These are phyloP conservation scores for Takifugu bimaculatus DNA, from an alignment of 2,113 vertebrate genomes.

Conservation along the genomic window DNA sequence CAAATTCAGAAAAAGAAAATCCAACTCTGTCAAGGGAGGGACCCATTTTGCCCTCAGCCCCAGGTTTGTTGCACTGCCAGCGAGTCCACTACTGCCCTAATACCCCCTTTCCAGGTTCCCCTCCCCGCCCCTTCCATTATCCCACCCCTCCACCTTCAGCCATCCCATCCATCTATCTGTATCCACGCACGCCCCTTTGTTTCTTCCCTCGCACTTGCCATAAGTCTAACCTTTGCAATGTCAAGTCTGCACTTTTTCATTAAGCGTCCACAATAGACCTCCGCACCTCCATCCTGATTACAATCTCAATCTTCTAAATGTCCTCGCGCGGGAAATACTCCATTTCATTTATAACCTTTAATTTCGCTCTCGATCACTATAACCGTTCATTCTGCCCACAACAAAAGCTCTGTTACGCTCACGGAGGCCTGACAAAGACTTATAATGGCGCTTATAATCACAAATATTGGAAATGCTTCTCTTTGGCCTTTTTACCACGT, in stretches of 20 bases:
- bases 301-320: conserved; percentile 59
- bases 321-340: conserved; percentile 42
- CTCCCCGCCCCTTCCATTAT: conserved; percentile 26
- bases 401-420: conserved; percentile 52
- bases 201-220: conserved; percentile 20
- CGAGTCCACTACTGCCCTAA: conserved; percentile 3
- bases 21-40: conserved; percentile 49
- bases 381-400: conserved; percentile 54
- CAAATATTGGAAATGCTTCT: conserved; percentile 45
- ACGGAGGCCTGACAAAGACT: conserved; percentile 38
- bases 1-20: neutral
- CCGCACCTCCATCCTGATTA: conserved; percentile 34
- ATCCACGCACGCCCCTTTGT: conserved; percentile 12
- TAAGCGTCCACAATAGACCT: conserved; percentile 43
- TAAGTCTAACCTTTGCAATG: conserved; percentile 60
- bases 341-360: conserved; percentile 60
- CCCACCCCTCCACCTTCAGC: conserved; percentile 17
- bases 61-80: conserved; percentile 36
- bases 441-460: conserved; percentile 46
- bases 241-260: conserved; percentile 55
- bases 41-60: conserved; percentile 58
- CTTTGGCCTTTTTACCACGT: conserved; percentile 22
- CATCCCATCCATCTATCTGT: conserved; percentile 31
- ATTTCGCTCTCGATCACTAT: conserved; percentile 48
- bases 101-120: conserved; percentile 5